Evolutionary conservation across 2,888 invertebrate genomes (phyloP).

Genomic region (Lepidocyrtinus sp.): DNA sequence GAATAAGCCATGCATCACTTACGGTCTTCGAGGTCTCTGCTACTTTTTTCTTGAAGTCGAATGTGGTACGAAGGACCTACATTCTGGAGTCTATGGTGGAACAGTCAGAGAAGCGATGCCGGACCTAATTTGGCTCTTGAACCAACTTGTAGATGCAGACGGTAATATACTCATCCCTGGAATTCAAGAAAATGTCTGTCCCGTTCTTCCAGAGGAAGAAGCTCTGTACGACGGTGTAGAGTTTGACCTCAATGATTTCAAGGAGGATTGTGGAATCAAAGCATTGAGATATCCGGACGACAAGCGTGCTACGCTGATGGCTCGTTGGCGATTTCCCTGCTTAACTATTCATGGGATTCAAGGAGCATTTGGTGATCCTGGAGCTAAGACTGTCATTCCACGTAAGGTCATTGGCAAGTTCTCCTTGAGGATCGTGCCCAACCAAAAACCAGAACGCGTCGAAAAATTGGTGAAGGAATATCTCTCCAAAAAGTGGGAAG

Average conservation of each 20-base stretch:
- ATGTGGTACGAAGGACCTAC: constrained; percentile 92
- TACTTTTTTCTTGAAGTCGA: constrained; percentile 92
- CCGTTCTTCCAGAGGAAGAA: constrained; percentile 80
- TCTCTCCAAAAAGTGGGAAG: constrained; percentile 83
- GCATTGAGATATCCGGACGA: constrained; percentile 83
- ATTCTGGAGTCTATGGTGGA: constrained; percentile 97
- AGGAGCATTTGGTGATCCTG: constrained; percentile 92
- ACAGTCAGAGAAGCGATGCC: constrained; percentile 83
- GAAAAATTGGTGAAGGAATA: constrained; percentile 84
- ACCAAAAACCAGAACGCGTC: constrained; percentile 90
- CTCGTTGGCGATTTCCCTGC: constrained; percentile 95
- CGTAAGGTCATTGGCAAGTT: constrained; percentile 96
- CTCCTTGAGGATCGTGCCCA: constrained; percentile 96
- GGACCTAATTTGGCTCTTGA: constrained; percentile 90
- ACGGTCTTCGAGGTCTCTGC: constrained; percentile 93
- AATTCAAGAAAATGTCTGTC: constrained; percentile 87
- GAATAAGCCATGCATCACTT: constrained; percentile 96
- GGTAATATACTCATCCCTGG: constrained; percentile 89
- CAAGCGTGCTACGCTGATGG: constrained; percentile 89
- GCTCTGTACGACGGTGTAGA: constrained; percentile 86
- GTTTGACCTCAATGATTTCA: constrained; percentile 87
- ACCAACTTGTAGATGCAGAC: constrained; percentile 86
- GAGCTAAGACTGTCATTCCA: constrained; percentile 96
- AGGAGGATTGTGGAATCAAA: constrained; percentile 80
- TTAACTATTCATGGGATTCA: constrained; percentile 97